Base-by-base conservation (phyloP, 1,140 invertebrate genomes). In the Halesus radiatus region DNA sequence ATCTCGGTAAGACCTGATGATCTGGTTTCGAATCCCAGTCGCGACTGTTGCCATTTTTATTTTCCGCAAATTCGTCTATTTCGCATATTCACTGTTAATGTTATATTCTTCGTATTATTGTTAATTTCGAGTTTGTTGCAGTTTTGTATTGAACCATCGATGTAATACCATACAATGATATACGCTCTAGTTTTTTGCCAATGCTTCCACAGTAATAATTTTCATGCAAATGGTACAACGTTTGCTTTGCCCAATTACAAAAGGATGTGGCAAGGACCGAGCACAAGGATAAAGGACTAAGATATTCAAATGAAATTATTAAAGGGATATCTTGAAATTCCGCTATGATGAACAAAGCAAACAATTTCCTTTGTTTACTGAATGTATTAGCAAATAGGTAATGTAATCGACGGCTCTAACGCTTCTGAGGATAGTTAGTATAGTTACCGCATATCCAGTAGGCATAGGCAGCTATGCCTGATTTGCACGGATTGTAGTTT, bases 301-400 rank as follows among this genome's bases (percentile, higher is more conserved):
- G 80, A 79, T 81, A 77, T 78, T 79, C 77, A 73, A 78, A 76
- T 81, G 74, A 75, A 78, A 76, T 81, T 77, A 81, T 78, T 72
- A 60, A 78, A 81, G 58, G 80, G 80, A 76, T 72, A 78, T 76
- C 72, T 77, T 54, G 75, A 74, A 70, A 72, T 79, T 74, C 64
- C 66, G 54, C 45, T 70, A 54, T 75, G 52, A 56, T 66, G 64
- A 78, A 78, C 77, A 78, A 78, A 78, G 77, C 77, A 70, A 68
- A 66, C 60, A 50, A 56, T 37, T 56, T 75, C 72, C 72, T 75
- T 75, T 75, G 72, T 75, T 75, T 45, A 16, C 54, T 75, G 22
- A 75, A 58, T 75, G 37, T 45, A 75, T 75, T 23, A 75, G 29
- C 72, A 75, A 75, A 75, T 26, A 56, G n/a, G 54, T 75, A 75